Evolutionary conservation across 2,113 vertebrate species (phyloP).

Genomic region (Motacilla alba): DNA sequence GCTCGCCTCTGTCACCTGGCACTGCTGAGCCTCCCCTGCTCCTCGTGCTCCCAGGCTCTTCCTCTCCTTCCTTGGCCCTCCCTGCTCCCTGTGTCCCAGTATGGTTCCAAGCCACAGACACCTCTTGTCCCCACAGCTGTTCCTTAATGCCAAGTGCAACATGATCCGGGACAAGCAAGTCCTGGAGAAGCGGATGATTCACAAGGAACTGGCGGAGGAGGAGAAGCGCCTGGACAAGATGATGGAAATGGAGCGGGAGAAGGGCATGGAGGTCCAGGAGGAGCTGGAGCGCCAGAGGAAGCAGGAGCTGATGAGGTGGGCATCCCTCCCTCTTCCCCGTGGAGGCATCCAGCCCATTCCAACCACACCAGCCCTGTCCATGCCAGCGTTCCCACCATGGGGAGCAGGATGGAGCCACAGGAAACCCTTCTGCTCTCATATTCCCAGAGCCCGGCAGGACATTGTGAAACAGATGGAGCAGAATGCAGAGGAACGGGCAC

Average conservation of each 20-base stretch:
- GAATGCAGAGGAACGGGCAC: background rate
- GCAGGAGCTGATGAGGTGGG: background rate
- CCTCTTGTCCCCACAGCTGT: background rate
- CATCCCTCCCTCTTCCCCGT: background rate
- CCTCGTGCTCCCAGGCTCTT: background rate
- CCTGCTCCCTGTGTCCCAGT: background rate
- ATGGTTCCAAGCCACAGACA: background rate
- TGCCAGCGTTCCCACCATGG: rapidly evolving
- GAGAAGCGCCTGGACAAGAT: background rate
- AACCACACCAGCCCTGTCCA: background rate
- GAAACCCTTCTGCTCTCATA: background rate
- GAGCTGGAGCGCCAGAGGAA: background rate
- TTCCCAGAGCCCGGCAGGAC: background rate
- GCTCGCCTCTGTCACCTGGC: background rate
- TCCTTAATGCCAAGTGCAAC: background rate
- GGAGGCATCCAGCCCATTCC: background rate
- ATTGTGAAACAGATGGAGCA: background rate
- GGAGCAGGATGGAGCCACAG: background rate
- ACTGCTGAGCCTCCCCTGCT: background rate
- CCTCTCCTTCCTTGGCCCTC: background rate
- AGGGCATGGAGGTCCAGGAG: background rate
- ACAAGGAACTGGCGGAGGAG: background rate
- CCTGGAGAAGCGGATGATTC: background rate
- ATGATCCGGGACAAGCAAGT: background rate
- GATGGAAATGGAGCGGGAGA: background rate